phyloP scores from a whole-genome alignment of 2,797 vertebrate genomes.

The Tragopan temminckii region DNA sequence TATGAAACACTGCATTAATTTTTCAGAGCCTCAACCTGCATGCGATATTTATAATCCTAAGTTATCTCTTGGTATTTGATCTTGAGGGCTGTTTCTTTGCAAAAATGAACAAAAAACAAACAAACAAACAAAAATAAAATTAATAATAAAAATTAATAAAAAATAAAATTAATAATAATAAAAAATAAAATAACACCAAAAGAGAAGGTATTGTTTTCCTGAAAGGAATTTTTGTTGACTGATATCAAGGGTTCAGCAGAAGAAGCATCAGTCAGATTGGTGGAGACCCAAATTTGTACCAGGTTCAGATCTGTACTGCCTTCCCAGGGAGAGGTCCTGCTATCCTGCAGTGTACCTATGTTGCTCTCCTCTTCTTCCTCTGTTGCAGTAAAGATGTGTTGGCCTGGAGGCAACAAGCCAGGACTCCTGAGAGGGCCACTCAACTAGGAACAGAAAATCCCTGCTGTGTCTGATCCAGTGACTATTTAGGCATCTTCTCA shows the following conservation, averaged over 20 bases:
- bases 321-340: neutral
- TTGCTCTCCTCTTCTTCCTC: neutral
- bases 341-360: neutral
- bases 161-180: too few species aligned
- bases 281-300: neutral
- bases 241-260: neutral
- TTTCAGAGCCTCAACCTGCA: constrained; percentile 31
- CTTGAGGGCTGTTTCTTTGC: neutral
- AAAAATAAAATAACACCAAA: neutral
- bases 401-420: neutral
- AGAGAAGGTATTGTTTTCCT: neutral
- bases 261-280: neutral
- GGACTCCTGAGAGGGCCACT: neutral
- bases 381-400: neutral
- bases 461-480: neutral
- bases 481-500: neutral
- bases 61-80: constrained; percentile 11
- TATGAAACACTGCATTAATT: constrained; percentile 15
- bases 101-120: neutral
- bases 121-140: too few species aligned
- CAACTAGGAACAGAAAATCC: neutral
- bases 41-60: constrained; percentile 46
- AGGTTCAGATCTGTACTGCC: neutral
- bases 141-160: too few species aligned
- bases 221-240: neutral